Evolutionary conservation across 1,140 invertebrate species (phyloP), one percentile per base, ranked within the genome.

Genomic region (Drosophila pandora): DNA sequence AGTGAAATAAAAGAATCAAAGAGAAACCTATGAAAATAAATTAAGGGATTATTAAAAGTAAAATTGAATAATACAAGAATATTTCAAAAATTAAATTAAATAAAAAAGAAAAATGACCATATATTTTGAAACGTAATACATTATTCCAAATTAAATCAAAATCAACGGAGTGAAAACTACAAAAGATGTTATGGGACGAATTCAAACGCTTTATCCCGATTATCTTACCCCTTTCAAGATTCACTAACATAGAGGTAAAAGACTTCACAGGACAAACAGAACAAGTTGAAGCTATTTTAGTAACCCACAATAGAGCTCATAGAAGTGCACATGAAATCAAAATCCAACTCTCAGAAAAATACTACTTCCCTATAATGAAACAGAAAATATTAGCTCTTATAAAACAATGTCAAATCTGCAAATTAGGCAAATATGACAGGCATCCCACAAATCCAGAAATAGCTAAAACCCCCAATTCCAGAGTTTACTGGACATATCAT

Each of bases 401-500:
- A 0, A 63, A 58, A 21, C 17, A 45, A 13, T 79, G 76, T 37
- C 34, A 39, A 28, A 30, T 64, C 5, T 79, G 76, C n/a, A 79
- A 74, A 56, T 49, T 61, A 50, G 28, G 48, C 47, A 55, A 41
- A 13, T 41, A 41, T 4, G 39, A 41, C 39, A 41, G 39, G 2
- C 39, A 41, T 13, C 39, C 39, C 1, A 1, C 39, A 13, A 41
- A 41, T 4, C 39, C 39, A 1, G 12, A 41, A 41, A n/a, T 41
- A 13, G n/a, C 39, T n/a, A 4, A 41, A 41, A 41, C n/a, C 1
- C 39, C 39, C 39, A 41, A 41, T 41, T n/a, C 39, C 39, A 13
- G 39, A 41, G n/a, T 41, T 2, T 10, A 7, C 39, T n/a, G 10
- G 10, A 41, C 39, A 41, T n/a, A 41, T 3, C 1, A 12, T 41